These are phyloP conservation scores for Drosophila macrothrix DNA, from an alignment of 2,888 invertebrate genomes.

Conservation along the genomic window DNA sequence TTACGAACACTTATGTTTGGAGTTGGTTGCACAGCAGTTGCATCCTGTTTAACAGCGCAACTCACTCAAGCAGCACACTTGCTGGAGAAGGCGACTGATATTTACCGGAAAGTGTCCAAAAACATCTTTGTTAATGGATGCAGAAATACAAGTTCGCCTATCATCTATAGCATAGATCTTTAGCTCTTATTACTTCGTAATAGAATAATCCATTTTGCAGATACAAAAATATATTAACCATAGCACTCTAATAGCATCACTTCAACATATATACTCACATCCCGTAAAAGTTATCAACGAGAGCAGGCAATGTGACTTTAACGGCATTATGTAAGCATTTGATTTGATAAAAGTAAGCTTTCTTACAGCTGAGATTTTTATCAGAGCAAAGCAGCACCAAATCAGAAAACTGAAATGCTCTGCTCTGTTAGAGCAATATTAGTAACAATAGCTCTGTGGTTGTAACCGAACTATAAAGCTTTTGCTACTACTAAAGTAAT, in stretches of 20 bases:
- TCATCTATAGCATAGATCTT: not conserved
- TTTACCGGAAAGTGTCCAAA: slow-evolving; percentile 33
- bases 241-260: not conserved
- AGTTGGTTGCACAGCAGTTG: slow-evolving; percentile 52
- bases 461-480: not conserved
- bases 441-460: not conserved
- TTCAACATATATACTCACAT: not conserved
- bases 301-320: too few species aligned
- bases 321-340: too few species aligned
- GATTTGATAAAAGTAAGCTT: too few species aligned
- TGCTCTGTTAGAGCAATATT: not conserved
- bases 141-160: not conserved
- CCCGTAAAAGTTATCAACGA: too few species aligned
- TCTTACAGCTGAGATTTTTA: too few species aligned
- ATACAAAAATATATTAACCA: not conserved
- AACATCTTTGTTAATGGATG: slow-evolving; percentile 24
- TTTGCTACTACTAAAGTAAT: not conserved
- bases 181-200: not conserved
- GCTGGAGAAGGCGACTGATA: not conserved
- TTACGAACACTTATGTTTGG: slow-evolving; percentile 37
- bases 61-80: slow-evolving; percentile 17
- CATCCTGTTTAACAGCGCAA: slow-evolving; percentile 48
- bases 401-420: not conserved
- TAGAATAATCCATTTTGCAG: not conserved
- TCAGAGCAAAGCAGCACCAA: not conserved